Evolutionary conservation across 2,888 invertebrate genomes (phyloP).

Genomic region (Nemotelus pantherinus): DNA sequence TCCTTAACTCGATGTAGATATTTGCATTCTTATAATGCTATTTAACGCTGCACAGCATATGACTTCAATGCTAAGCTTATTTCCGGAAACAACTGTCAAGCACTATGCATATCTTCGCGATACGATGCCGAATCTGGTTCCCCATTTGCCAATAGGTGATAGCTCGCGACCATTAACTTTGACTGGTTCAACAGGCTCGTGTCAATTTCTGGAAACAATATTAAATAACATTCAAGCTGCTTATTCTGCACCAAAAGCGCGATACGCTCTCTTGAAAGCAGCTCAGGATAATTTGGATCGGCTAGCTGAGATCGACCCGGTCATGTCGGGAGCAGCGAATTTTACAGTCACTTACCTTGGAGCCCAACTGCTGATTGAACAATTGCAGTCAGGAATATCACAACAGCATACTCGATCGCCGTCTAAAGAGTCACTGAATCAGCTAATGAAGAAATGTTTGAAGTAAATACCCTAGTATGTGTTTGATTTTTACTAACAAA

Average conservation of each 20-base stretch:
- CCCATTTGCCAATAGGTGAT: constrained; percentile 71
- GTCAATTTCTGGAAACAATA: constrained; percentile 78
- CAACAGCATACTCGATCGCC: constrained; percentile 63
- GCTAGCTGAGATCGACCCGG: constrained; percentile 81
- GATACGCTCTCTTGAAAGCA: constrained; percentile 65
- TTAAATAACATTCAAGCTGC: constrained; percentile 77
- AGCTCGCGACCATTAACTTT: constrained; percentile 62
- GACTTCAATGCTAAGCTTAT: constrained; percentile 88
- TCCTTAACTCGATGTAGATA: constrained; percentile 67
- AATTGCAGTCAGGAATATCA: constrained; percentile 67
- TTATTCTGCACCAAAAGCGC: constrained; percentile 67
- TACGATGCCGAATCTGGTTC: constrained; percentile 91
- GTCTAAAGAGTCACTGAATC: constrained; percentile 64
- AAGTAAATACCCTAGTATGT: constrained; percentile 61
- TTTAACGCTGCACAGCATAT: constrained; percentile 93
- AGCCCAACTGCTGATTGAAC: constrained; percentile 70
- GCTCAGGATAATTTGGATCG: constrained; percentile 68
- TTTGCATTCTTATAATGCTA: constrained; percentile 90
- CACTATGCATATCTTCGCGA: constrained; percentile 94
- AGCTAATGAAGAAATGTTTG: constrained; percentile 71
- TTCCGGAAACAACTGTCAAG: constrained; percentile 90
- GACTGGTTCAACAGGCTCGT: constrained; percentile 70
- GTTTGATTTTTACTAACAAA: background rate
- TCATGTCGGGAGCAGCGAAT: constrained; percentile 81
- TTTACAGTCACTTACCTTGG: constrained; percentile 84